These are phyloP conservation scores for Ferrisia virgata DNA, from an alignment of 2,888 invertebrate genomes.

Conservation along the genomic window DNA sequence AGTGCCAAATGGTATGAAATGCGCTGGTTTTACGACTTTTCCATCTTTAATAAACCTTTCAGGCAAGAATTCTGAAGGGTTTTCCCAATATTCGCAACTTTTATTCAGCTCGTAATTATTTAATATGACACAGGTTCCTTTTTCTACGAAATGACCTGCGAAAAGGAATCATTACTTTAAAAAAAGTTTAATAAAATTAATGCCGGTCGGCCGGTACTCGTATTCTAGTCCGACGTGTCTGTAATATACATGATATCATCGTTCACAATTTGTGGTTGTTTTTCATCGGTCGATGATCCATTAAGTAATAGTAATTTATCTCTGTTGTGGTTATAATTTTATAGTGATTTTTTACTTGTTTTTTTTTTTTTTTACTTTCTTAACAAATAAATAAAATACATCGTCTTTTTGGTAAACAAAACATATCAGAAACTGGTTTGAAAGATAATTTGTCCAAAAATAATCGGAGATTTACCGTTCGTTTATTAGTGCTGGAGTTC, in stretches of 20 bases:
- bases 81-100: conserved; percentile 69
- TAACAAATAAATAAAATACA: not conserved
- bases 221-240: not conserved
- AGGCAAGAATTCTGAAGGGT: conserved; percentile 71
- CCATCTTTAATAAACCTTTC: conserved; percentile 66
- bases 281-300: not conserved
- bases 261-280: not conserved
- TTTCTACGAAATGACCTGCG: conserved; percentile 66
- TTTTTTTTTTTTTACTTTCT: not conserved
- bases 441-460: not conserved
- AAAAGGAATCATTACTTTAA: no score
- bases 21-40: conserved; percentile 60
- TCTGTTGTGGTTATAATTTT: not conserved
- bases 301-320: not conserved
- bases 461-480: not conserved
- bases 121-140: conserved; percentile 77
- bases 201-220: not conserved
- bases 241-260: not conserved
- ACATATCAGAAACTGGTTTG: not conserved
- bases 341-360: not conserved
- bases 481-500: no score
- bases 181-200: not conserved
- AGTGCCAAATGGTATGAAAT: conserved; percentile 81
- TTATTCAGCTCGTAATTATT: conserved; percentile 80
- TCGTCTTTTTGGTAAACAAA: not conserved